phyloP scores from a whole-genome alignment of 2,888 invertebrate species.

The Bibio marci region DNA sequence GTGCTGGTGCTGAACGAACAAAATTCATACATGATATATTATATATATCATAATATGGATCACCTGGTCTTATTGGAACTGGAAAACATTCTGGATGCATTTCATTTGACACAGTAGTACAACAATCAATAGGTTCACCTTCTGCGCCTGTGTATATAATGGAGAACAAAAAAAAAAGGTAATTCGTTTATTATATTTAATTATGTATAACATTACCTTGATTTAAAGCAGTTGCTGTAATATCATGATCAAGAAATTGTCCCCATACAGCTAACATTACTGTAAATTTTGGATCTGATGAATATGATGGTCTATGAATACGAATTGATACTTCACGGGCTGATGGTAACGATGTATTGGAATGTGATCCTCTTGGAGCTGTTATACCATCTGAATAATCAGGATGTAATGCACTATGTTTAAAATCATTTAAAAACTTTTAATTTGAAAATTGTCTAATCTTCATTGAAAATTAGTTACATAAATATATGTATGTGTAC shows the following conservation, averaged over 20 bases:
- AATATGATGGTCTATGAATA: conserved; percentile 56
- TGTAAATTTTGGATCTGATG: conserved; percentile 56
- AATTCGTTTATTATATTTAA: background rate
- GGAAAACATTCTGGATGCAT: conserved; percentile 69
- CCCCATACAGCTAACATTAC: conserved; percentile 80
- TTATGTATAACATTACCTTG: conserved; percentile 43
- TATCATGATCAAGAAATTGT: conserved; percentile 76
- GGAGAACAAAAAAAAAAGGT: background rate
- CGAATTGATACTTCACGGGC: conserved; percentile 57
- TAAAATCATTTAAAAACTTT: background rate
- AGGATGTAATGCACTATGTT: conserved; percentile 39
- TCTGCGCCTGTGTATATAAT: conserved; percentile 37
- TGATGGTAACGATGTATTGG: conserved; percentile 43
- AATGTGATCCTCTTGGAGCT: conserved; percentile 38
- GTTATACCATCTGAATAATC: conserved; percentile 61
- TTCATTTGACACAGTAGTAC: conserved; percentile 22
- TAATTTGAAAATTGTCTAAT: background rate
- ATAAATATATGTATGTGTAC: no score
- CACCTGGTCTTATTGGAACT: conserved; percentile 43
- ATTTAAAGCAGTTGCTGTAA: conserved; percentile 66
- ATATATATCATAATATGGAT: conserved; percentile 49
- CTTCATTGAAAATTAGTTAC: no score
- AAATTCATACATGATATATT: conserved; percentile 72
- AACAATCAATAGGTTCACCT: conserved; percentile 56
- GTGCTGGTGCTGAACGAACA: conserved; percentile 63